Percentiles rank a stretch among this genome's conserved stretches.
Conservation (phyloP, 2,888 invertebrate genomes). For the Nineta flava region DNA sequence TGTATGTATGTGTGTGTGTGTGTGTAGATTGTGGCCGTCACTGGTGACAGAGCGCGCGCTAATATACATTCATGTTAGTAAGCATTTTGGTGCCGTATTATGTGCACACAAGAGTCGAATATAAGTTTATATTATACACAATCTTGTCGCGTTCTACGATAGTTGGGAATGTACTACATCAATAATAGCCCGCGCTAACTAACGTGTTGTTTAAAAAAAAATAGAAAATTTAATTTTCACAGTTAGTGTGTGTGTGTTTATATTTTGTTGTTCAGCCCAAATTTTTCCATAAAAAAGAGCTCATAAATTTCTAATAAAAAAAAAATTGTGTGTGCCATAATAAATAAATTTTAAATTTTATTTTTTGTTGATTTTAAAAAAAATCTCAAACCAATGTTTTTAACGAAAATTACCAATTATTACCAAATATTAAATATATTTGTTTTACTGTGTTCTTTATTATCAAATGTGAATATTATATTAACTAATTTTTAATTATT, state of each 20-base stretch:
- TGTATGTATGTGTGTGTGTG: neutral
- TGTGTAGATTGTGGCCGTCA: neutral
- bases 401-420: neutral
- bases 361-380: neutral
- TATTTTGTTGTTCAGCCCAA: conserved; percentile 1
- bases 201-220: too few species aligned
- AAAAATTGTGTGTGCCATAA: neutral
- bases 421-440: neutral
- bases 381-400: neutral
- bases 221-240: too few species aligned
- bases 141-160: neutral
- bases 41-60: neutral
- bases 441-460: neutral
- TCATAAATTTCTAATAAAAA: neutral
- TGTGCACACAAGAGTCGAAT: neutral
- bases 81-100: conserved; percentile 2
- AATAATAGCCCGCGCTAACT: too few species aligned
- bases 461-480: neutral
- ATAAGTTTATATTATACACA: neutral
- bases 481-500: neutral
- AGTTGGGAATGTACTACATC: conserved; percentile 2
- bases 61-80: neutral
- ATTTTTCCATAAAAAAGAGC: neutral
- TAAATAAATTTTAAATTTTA: neutral
- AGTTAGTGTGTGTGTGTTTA: too few species aligned